Conservation (phyloP, 2,113 vertebrate genomes). For the Sapayoa aenigma region DNA sequence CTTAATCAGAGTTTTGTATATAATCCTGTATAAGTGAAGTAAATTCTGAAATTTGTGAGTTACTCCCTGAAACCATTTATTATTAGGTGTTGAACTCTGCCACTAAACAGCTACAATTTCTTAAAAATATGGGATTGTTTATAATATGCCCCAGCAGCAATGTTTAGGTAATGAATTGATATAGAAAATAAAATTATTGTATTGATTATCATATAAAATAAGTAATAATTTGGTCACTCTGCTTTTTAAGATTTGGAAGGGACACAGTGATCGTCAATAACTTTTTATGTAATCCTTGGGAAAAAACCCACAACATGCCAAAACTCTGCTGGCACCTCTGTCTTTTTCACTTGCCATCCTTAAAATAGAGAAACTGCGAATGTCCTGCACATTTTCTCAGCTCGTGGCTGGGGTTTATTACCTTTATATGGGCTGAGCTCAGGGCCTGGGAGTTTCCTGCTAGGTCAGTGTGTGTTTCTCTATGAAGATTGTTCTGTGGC, state of each 20-base stretch:
- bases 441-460: not conserved
- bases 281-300: not conserved
- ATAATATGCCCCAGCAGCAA: not conserved
- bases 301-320: not conserved
- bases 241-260: not conserved
- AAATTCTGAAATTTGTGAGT: not conserved
- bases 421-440: not conserved
- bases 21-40: not conserved
- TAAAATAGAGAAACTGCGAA: not conserved
- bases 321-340: not conserved
- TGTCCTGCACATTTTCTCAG: not conserved
- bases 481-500: not conserved
- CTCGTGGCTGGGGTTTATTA: not conserved
- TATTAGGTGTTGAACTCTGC: not conserved
- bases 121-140: not conserved
- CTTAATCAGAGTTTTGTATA: not conserved
- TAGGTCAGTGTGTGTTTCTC: not conserved
- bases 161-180: not conserved
- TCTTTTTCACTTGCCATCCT: not conserved
- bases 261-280: not conserved
- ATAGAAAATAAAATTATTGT: not conserved
- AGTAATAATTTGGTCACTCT: not conserved
- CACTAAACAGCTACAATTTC: not conserved
- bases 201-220: not conserved
- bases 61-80: not conserved